Evolutionary conservation across 2,113 vertebrate species (phyloP).

Genomic region (Syngnathus floridae): DNA sequence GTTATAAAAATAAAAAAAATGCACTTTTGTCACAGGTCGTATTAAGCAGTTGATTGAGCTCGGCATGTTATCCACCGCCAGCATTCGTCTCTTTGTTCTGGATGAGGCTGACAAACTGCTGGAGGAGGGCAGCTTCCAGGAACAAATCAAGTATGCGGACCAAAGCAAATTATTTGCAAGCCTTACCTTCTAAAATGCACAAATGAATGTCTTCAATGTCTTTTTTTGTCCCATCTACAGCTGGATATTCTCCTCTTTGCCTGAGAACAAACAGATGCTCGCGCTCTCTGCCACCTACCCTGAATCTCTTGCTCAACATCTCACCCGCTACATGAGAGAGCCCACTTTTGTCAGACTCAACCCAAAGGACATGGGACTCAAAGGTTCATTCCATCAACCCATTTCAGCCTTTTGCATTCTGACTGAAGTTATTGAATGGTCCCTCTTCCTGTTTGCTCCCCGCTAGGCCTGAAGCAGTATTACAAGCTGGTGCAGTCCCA

Average conservation of each 20-base stretch:
- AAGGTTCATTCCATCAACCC: conserved; percentile 70
- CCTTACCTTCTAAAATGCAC: neutral
- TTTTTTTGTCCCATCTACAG: conserved; percentile 55
- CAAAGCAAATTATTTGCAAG: neutral
- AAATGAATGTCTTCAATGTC: neutral
- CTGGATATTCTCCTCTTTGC: conserved; percentile 96
- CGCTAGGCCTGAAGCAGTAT: conserved; percentile 88
- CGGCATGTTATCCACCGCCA: conserved; percentile 80
- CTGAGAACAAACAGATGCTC: conserved; percentile 93
- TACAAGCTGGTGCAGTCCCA: conserved; percentile 87
- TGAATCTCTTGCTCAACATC: conserved; percentile 83
- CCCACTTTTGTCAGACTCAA: conserved; percentile 94
- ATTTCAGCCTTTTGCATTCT: neutral
- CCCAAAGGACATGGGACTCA: conserved; percentile 80
- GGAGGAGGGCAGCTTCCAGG: conserved; percentile 97
- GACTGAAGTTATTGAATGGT: neutral
- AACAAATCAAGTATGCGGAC: conserved; percentile 87
- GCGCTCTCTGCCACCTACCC: conserved; percentile 97
- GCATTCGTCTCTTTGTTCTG: conserved; percentile 87
- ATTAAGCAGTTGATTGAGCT: conserved; percentile 97
- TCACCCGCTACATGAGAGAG: conserved; percentile 92
- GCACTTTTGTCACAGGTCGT: conserved; percentile 70
- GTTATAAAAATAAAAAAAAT: no score
- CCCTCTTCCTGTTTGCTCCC: neutral
- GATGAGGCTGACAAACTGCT: conserved; percentile 97